Conservation (phyloP, 2,888 invertebrate genomes). For the Copidosoma aretas region DNA sequence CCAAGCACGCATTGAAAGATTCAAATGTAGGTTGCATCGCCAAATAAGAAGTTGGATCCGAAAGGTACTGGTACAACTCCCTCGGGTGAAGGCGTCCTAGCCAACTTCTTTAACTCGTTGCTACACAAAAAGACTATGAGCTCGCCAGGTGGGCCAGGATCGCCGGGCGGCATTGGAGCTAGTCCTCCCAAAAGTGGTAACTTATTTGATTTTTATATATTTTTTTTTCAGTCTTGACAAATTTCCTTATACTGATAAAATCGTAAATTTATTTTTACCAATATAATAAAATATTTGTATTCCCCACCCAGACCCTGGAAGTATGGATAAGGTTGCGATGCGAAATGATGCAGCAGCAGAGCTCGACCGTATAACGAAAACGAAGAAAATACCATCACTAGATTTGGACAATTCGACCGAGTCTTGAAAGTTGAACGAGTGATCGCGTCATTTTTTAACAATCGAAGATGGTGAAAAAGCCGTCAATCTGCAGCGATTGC, state of each 20-base stretch:
- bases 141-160: conserved; percentile 62
- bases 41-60: conserved; percentile 72
- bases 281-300: no score
- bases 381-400: conserved; percentile 66
- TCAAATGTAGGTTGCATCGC: conserved; percentile 64
- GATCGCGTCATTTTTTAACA: conserved; percentile 16
- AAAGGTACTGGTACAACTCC: conserved; percentile 70
- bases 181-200: conserved; percentile 48
- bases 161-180: conserved; percentile 61
- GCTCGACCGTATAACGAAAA: conserved; percentile 84
- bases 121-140: conserved; percentile 88
- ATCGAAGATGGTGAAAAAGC: conserved; percentile 14
- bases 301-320: conserved; percentile 45
- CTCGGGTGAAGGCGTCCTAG: conserved; percentile 90
- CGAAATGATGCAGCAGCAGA: conserved; percentile 92
- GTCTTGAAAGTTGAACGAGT: conserved; percentile 46
- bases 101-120: conserved; percentile 97
- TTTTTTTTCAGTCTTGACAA: conserved; percentile 11
- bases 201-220: conserved; percentile 6
- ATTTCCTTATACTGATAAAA: no score
- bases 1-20: conserved; percentile 44
- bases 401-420: conserved; percentile 57
- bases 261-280: no score
- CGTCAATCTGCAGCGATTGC: conserved; percentile 20
- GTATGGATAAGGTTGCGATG: conserved; percentile 76